Evolutionary conservation across 1,140 invertebrate genomes (phyloP).

Genomic region (Radopholus similis): DNA sequence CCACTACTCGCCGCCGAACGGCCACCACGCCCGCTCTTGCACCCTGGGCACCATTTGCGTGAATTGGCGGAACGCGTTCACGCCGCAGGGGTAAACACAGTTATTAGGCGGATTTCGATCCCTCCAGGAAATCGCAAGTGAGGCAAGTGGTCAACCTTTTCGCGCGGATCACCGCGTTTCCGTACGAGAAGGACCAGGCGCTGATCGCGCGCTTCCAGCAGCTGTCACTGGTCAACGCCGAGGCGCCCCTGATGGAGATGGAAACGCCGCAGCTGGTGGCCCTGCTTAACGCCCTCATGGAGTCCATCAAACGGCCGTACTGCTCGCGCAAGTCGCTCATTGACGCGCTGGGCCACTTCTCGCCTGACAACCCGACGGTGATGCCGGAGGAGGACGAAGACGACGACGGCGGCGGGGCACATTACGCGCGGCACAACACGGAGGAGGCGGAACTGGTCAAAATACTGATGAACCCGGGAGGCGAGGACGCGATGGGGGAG

Average conservation of each 20-base stretch:
- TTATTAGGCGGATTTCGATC: conserved; percentile 7
- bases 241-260: conserved; percentile 22
- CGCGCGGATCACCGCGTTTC: conserved; percentile 37
- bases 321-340: conserved; percentile 33
- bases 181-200: conserved; percentile 38
- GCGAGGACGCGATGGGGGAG: too few relatives aligned
- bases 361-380: conserved; percentile 28
- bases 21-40: conserved; percentile 40
- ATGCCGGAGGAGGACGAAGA: neutral
- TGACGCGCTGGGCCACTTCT: conserved; percentile 35
- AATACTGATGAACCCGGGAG: conserved; percentile 5
- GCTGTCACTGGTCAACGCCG: conserved; percentile 26
- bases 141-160: conserved; percentile 39
- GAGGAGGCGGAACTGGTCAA: conserved; percentile 10
- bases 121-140: conserved; percentile 37
- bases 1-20: conserved; percentile 2
- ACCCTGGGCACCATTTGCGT: conserved; percentile 39
- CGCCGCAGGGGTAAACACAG: conserved; percentile 39
- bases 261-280: conserved; percentile 36
- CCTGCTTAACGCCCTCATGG: conserved; percentile 38
- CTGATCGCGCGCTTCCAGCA: conserved; percentile 33
- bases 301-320: conserved; percentile 32
- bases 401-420: too few relatives aligned
- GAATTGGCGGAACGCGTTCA: conserved; percentile 43
- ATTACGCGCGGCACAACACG: neutral